Evolutionary conservation across 2,797 vertebrate genomes (phyloP), one percentile per base, ranked within the genome.

Genomic region (Xiphorhynchus erythropygius): DNA sequence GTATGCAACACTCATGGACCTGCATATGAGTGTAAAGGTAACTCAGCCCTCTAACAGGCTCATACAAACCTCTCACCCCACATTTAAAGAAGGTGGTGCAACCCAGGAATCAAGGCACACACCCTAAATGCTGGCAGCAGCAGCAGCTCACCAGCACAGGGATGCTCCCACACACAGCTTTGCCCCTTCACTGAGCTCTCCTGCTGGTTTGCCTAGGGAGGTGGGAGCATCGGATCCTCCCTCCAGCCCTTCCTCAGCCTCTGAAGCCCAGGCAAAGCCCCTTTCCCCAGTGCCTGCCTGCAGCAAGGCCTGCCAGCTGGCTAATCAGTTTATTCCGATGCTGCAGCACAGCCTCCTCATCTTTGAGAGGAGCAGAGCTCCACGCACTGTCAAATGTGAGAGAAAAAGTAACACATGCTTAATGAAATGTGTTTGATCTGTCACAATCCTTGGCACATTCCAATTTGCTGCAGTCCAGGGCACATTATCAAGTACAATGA

Each of bases 381-480:
- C 93, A 73, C 46, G 3, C 60, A 42, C 88, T 87, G 93, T 85
- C 93, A 95, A 87, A 96, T 71, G 71, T 18, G 64, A 85, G 81
- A 75, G 86, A 83, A 91, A 82, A 94, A 88, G 84, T 73, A 91
- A 62, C 91, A 81, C 17, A 4, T 47, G 89, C 81, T 90, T 94
- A 95, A 97, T 94, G 96, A 96, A 96, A 92, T 3, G 7, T 85
- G 76, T 91, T 96, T 96, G 91, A 93, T 96, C 91, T 93, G 87
- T 50, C 92, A 92, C 59, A 78, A 87, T 73, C 59, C 82, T 86
- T 78, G 93, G 95, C 89, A 90, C 47, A 24, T 65, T 78, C 82
- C 89, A 78, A 21, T 88, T 97, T 92, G 79, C 91, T 92, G 79
- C 91, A 96, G 92, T 91, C 84, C 94, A 90, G 79, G 73, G 55